Conservation (phyloP, 2,888 invertebrate genomes). For the Hirtodrosophila histrioides region DNA sequence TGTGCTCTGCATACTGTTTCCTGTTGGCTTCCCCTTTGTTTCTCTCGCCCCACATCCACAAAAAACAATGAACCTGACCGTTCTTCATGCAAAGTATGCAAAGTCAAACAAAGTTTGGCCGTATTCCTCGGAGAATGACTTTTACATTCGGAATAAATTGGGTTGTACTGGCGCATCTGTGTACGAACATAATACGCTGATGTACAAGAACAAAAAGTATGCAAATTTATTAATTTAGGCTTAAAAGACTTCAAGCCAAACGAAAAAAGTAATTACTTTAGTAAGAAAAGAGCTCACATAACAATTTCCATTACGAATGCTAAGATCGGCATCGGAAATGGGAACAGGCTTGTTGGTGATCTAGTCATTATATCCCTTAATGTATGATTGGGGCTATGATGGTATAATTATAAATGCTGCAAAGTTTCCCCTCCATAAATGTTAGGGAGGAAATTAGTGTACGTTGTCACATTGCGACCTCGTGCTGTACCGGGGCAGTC, state of each 20-base stretch:
- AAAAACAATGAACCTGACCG: conserved; percentile 7
- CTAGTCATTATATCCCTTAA: no score
- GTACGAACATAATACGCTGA: conserved; percentile 18
- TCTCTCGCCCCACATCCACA: not conserved
- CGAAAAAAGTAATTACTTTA: no score
- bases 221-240: no score
- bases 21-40: not conserved
- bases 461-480: conserved; percentile 42
- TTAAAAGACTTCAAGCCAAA: no score
- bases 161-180: not conserved
- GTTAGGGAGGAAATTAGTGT: conserved; percentile 23
- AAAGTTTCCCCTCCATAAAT: conserved; percentile 36
- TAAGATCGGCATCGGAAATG: no score
- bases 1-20: conserved; percentile 5
- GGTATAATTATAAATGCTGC: conserved; percentile 58
- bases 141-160: conserved; percentile 36
- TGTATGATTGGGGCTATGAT: conserved; percentile 46
- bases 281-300: no score
- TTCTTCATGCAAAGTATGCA: conserved; percentile 2
- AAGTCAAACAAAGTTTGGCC: conserved; percentile 28
- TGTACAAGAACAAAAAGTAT: not conserved
- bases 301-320: no score
- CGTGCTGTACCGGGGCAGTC: conserved; percentile 9
- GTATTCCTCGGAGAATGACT: conserved; percentile 17
- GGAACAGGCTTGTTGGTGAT: no score